phyloP scores from a whole-genome alignment of 1,140 invertebrate species.

The Diachasmimorpha longicaudata region DNA sequence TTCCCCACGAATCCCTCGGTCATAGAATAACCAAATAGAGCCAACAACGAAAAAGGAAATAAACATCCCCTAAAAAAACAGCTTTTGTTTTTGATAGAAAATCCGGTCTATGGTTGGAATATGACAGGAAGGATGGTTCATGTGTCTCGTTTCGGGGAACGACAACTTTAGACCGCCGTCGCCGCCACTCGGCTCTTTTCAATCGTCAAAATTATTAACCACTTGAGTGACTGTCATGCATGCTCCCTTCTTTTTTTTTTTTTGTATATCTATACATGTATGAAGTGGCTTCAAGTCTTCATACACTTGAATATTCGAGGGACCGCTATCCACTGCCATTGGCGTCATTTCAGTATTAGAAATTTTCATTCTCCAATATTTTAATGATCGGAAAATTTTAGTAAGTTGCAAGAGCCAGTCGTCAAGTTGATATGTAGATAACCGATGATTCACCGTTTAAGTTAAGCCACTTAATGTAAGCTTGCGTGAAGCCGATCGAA shows the following conservation, averaged over 20 bases:
- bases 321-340: background rate
- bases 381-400: too few species aligned
- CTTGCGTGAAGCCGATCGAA: too few species aligned
- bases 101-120: background rate
- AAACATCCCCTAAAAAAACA: background rate
- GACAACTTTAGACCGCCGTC: slow-evolving; percentile 27
- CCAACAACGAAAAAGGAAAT: background rate
- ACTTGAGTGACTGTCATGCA: slow-evolving; percentile 28
- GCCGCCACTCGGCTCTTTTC: slow-evolving; percentile 17
- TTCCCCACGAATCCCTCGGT: too few species aligned
- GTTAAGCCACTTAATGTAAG: too few species aligned
- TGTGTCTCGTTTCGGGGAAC: slow-evolving; percentile 28
- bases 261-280: background rate
- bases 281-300: background rate
- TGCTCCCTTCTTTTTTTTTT: background rate
- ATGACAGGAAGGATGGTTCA: slow-evolving; percentile 14
- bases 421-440: too few species aligned
- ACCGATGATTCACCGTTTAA: too few species aligned
- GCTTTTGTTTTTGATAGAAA: background rate
- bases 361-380: background rate
- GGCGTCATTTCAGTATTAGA: background rate
- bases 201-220: slow-evolving; percentile 35
- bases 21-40: background rate
- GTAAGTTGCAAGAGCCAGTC: too few species aligned
- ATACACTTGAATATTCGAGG: slow-evolving; percentile 1